Base-by-base conservation (phyloP, 1,140 invertebrate species). In the Cydia pomonella region DNA sequence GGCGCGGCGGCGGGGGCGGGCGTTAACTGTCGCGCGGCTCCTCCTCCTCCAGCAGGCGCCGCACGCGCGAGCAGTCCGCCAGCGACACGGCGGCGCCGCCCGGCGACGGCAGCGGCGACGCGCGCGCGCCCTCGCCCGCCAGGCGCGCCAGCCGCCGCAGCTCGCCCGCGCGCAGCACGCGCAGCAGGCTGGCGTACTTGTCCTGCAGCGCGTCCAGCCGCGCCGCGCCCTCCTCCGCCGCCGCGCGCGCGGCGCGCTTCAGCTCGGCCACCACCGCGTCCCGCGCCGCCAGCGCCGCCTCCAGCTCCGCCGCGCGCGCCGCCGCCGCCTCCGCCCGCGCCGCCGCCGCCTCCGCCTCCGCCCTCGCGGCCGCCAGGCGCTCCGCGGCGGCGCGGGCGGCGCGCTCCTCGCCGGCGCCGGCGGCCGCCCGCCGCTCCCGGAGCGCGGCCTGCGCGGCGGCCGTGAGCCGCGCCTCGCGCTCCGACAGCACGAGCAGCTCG, bases 131-230 rank as follows among this genome's bases (percentile, higher is more conserved):
- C 77, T 76, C 72, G 76, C 89, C 72, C 95, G 86, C 83, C 74
- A 85, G 92, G 53, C 95, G 85, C 82, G 96, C 95, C 69, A 96
- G 90, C 6, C 96, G 94, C 75, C 95, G 94, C 50, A 95, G 94
- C 81, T 97, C 96, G 73, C 96, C 89, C 47, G 95, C 93, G 75
- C 95, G 92, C 85, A 96, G 96, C 33, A 96, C 95, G 29, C 94
- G 93, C 80, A 95, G 94, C 79, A 96, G 95, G 6, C 95, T 94
- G 72, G 94, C 93, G 84, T 97, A 97, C 84, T 97, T 97, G 62
- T 95, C 95, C 81, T 96, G 95, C 1, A 96, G 92, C 3, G 95
- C 94, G 86, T 95, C 87, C 44, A 94, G 82, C 73, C 94, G 92
- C 7, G 91, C 90, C 73, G 93, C 93, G 79, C 94, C 90, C 76